Evolutionary conservation across 2,797 vertebrate species (phyloP), one percentile per base, ranked within the genome.

Genomic region (Gambusia yucatana): DNA sequence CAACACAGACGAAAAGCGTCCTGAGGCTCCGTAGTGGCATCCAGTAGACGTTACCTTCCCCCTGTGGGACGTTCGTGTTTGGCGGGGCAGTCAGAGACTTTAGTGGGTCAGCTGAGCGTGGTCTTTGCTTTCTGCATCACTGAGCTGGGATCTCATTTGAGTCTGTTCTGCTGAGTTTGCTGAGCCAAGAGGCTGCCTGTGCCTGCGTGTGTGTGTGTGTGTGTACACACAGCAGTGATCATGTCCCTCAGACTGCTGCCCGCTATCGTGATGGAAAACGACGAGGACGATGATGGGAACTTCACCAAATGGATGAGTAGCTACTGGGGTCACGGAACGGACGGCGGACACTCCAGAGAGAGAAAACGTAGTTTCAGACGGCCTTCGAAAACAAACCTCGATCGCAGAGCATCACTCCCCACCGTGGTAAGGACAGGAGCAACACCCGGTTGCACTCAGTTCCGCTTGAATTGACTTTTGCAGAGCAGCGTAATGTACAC

Each of bases 241-340:
- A 92, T 93, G 96, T 91, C 95, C 83, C 95, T 97, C 87, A 93
- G 89, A 77, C 91, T 95, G 6, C 88, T 94, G 85, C 95, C 96
- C 25, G 85, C 77, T 16, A 89, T 97, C 81, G 87, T 85, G 84
- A 96, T 96, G 96, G 98, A 98, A 94, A 96, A 97, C 89, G 97
- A 98, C 5, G 97, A 98, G 6, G 97, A 98, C 41, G 97, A 98
- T 72, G 98, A 99, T 82, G 96, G 97, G 14, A 98, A 96, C 89
- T 99, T 99, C 94, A 98, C 98, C 79, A 98, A 97, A 82, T 99
- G 98, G 98, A 98, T 99, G 98, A 99, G 98, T 89, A 99, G 98
- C 83, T 99, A 97, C 93, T 99, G 98, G 98, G 98, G 97, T 72
- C 98, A 99, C 73, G 97, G 93, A 52, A 74, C 91, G 22, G 92